Percentiles rank a stretch among this genome's conserved stretches.
phyloP scores from a whole-genome alignment of 53 echinoderm and acorn worm species.

The Crossaster papposus region DNA sequence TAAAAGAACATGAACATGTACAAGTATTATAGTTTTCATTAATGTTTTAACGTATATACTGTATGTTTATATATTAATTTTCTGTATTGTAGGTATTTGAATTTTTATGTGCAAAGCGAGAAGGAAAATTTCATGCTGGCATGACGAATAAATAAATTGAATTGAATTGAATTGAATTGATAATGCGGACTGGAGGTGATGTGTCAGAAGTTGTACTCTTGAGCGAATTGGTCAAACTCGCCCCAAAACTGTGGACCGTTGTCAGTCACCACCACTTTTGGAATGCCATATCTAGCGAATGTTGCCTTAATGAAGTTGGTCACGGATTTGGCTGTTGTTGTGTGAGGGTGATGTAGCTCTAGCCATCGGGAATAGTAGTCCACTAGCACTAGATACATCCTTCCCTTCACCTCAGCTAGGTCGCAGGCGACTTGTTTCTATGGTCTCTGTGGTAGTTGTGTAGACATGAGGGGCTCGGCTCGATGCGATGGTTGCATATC shows the following conservation, averaged over 20 bases:
- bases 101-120: no score
- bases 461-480: constrained; percentile 33
- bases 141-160: no score
- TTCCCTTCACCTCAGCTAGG: constrained; percentile 16
- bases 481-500: constrained; percentile 21
- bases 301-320: constrained; percentile 58
- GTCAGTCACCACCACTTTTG: constrained; percentile 58
- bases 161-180: no score
- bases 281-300: constrained; percentile 62
- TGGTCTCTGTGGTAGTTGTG: constrained; percentile 13
- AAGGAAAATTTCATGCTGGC: no score
- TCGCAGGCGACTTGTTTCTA: constrained; percentile 40
- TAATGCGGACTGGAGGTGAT: constrained; percentile 56
- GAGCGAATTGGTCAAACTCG: constrained; percentile 52
- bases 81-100: no score
- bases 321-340: constrained; percentile 40
- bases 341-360: constrained; percentile 50
- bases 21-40: no score
- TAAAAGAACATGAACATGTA: no score
- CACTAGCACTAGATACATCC: constrained; percentile 45
- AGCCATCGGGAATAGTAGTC: constrained; percentile 71
- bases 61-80: no score
- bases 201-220: constrained; percentile 48
- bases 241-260: constrained; percentile 61
- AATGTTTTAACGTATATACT: no score